These are phyloP conservation scores for Brachystomella parvula DNA, from an alignment of 1,140 invertebrate species.

Conservation along the genomic window DNA sequence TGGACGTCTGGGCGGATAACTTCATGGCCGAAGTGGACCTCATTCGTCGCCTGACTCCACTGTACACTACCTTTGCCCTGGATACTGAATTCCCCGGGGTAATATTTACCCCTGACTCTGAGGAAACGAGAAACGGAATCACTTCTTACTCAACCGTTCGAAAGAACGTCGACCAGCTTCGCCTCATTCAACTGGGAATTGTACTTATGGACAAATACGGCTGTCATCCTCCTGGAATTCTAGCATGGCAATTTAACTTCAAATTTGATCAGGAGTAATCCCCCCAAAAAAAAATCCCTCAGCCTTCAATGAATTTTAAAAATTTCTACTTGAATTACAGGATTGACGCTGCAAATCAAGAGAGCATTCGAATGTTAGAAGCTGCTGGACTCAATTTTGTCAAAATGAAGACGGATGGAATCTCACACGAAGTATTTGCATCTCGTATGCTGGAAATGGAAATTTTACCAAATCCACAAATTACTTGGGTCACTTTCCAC, in stretches of 20 bases:
- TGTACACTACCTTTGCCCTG: too few species aligned
- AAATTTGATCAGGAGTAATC: constrained; percentile 78
- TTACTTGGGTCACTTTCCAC: too few species aligned
- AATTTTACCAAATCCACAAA: too few species aligned
- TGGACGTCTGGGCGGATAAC: too few species aligned
- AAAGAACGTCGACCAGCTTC: constrained; percentile 92
- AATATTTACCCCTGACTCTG: too few species aligned
- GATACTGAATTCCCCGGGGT: too few species aligned
- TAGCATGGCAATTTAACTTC: constrained; percentile 97
- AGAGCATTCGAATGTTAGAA: constrained; percentile 90
- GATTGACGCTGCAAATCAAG: constrained; percentile 92
- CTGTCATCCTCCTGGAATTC: constrained; percentile 72
- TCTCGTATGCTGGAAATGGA: constrained; percentile 94
- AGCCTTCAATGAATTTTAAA: neutral
- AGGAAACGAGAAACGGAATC: too few species aligned
- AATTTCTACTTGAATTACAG: neutral
- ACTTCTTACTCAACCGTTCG: too few species aligned
- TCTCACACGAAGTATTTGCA: constrained; percentile 91
- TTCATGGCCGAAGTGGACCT: too few species aligned
- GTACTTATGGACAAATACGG: constrained; percentile 93
- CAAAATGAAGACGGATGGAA: constrained; percentile 95
- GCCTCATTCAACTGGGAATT: constrained; percentile 90
- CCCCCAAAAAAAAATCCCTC: neutral
- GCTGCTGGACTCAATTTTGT: constrained; percentile 96
- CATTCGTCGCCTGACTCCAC: too few species aligned